Percentiles rank a stretch among this genome's conserved stretches.
phyloP scores from a whole-genome alignment of 23 tunicate species.

The Corella eumyota region DNA sequence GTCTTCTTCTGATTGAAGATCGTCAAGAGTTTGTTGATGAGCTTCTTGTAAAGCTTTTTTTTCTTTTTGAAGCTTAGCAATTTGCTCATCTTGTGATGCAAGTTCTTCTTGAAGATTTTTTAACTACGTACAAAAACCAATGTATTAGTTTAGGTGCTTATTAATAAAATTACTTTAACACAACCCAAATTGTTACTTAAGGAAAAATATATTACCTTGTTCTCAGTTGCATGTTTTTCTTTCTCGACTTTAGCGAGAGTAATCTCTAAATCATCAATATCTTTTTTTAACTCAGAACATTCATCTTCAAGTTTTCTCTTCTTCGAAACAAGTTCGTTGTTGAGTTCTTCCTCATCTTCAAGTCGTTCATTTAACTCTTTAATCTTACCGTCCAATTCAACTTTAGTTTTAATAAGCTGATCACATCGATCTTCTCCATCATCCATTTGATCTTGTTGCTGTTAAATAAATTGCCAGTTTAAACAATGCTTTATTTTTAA shows the following conservation, averaged over 20 bases:
- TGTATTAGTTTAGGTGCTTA: conserved; percentile 4
- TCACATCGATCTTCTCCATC: conserved; percentile 91
- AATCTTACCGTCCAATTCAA: conserved; percentile 95
- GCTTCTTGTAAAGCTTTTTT: conserved; percentile 96
- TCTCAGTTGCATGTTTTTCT: conserved; percentile 70
- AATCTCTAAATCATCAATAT: conserved; percentile 85
- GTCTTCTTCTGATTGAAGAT: conserved; percentile 95
- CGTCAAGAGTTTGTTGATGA: conserved; percentile 95
- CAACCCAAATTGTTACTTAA: too few species aligned
- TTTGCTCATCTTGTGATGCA: conserved; percentile 85
- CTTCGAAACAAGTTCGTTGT: conserved; percentile 72
- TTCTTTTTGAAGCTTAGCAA: conserved; percentile 89
- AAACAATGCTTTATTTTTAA: not conserved
- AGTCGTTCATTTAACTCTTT: conserved; percentile 83
- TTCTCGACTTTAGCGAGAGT: conserved; percentile 89
- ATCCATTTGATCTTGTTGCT: conserved; percentile 96
- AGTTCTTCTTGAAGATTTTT: conserved; percentile 93
- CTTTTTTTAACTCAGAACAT: conserved; percentile 83
- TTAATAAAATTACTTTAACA: too few species aligned
- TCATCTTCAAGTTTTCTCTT: conserved; percentile 86
- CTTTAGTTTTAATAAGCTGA: conserved; percentile 79
- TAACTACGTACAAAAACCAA: conserved; percentile 25
- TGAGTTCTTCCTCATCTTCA: conserved; percentile 91
- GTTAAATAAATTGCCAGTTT: not conserved
- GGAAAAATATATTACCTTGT: conserved; percentile 46